These are phyloP conservation scores for Buteo buteo DNA, from an alignment of 2,113 vertebrate genomes.

Conservation along the genomic window DNA sequence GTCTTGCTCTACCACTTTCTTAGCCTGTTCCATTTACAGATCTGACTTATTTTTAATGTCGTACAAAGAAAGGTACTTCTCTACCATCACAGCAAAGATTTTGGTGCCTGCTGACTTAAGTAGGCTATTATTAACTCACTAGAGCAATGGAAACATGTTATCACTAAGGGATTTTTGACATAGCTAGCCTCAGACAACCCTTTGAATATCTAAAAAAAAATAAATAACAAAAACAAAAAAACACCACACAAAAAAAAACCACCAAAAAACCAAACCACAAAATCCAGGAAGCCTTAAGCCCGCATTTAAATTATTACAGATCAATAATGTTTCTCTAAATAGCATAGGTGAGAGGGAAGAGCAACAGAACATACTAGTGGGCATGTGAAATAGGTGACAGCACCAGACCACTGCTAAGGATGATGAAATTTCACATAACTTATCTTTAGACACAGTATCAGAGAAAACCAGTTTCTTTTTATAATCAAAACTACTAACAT, in stretches of 20 bases:
- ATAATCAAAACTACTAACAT: neutral
- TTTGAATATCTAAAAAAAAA: neutral
- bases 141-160: conserved; percentile 40
- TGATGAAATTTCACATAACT: neutral
- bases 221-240: too few relatives aligned
- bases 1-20: conserved; percentile 38
- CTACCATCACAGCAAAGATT: neutral
- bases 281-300: neutral
- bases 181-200: neutral
- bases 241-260: fast-evolving
- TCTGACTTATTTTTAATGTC: neutral
- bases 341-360: neutral
- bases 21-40: neutral
- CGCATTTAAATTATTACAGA: neutral
- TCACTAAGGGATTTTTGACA: conserved; percentile 17
- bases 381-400: neutral
- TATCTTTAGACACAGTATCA: neutral
- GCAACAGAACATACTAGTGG: neutral
- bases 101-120: neutral
- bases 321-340: neutral
- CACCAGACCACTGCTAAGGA: neutral
- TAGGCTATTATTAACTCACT: conserved; percentile 47
- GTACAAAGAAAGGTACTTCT: neutral
- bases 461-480: neutral
- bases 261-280: too few relatives aligned